Base-by-base conservation (phyloP, 2,888 invertebrate species). In the Rhamnusium bicolor region DNA sequence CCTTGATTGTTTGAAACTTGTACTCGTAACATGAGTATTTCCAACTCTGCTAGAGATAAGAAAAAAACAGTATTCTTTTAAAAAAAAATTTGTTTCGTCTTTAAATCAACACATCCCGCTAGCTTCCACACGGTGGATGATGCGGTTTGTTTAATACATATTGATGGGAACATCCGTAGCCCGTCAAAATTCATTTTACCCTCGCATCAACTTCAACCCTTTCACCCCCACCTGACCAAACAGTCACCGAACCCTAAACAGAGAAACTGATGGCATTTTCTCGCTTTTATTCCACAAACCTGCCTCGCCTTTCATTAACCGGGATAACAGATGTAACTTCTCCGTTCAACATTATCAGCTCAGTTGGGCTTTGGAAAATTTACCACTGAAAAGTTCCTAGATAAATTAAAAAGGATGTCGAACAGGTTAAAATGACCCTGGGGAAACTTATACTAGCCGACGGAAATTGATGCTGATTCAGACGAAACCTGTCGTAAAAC, bases 391-490 rank as follows among this genome's bases (percentile, higher is more conserved):
- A 56, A 24, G 14, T 56, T 24, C 27, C 27, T 56, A 24, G 54
- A 56, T 56, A 56, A 56, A 56, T 56, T 56, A 56, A 56, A 56
- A 56, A 56, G 24, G 54, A 56, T 16, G n/a, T 27, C 27, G n/a
- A 40, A 40, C n/a, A 12, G 21, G 53, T n/a, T 54, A 21, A 54
- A 21, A 10, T 8, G 21, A 3, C 21, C 10, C 53, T 2, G 12
- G 53, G 18, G 54, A 24, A 32, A n/a, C 40, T 40, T n/a, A n/a
- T 2, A 40, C 40, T 40, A 40, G 40, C 40, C 40, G 1, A 27
- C 14, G 54, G 7, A 14, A 27, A 56, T n/a, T 24, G 54, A 7
- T 27, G 54, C 54, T 27, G 54, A 56, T 14, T 56, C 54, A 27
- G 27, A 56, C 54, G 54, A 24, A 56, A 24, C 6, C 14, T 56